Evolutionary conservation across 2,888 invertebrate species (phyloP), one percentile per base, ranked within the genome.

Genomic region (Tyria jacobaeae): DNA sequence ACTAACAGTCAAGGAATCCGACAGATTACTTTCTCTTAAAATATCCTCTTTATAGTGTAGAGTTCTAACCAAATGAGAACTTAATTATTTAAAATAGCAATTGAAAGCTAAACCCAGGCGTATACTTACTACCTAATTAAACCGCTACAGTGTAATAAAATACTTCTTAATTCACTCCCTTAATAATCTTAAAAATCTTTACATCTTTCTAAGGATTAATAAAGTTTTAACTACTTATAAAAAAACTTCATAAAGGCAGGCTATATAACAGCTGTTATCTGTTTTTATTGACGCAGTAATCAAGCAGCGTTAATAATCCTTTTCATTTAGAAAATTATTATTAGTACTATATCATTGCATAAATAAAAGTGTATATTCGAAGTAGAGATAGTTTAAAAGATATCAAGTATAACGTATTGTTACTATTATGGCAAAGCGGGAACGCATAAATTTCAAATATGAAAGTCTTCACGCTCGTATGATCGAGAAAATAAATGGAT

Each of bases 401-500:
- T 71, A 76, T 68, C 64, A 71, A 71, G 67, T 71, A 63, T 64
- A 74, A 65, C 64, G 57, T 74, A 70, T 73, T 72, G 74, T 74
- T 71, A 68, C 68, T 76, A 74, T 74, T 64, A 70, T 53, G 50
- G 56, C 61, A 61, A 66, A 75, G 82, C 84, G 83, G 83, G 80
- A 83, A 81, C 82, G 81, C 85, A 87, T 88, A 88, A 87, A 87
- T 87, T 82, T 80, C 76, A 73, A 79, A 84, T 83, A 84, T 80
- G 83, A 86, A 83, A 84, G 82, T 88, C 88, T 89, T 89, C 85
- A 85, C 85, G 86, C 80, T 84, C 78, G 78, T 84, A 83, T 88
- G 88, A 89, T 86, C 85, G 82, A 82, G 85, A 84, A 87, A 89
- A 89, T 89, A 89, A 87, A 90, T 88, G 84, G 83, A 81, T 88